Base-by-base conservation (phyloP, 2,888 invertebrate genomes). In the Ferrisia virgata region DNA sequence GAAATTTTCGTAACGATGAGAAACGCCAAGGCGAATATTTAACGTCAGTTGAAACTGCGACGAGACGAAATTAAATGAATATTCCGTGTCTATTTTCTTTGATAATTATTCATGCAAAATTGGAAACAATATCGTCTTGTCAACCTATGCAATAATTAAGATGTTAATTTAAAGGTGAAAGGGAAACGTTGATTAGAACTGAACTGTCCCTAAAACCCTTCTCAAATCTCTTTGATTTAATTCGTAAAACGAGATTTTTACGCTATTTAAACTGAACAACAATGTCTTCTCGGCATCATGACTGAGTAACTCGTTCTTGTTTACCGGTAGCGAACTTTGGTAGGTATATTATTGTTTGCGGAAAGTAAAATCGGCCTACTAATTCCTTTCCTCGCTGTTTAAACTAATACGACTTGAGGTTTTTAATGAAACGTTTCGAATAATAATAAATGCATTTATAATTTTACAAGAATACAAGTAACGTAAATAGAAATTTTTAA, bases 21-120 rank as follows among this genome's bases (percentile, higher is more conserved):
- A 13, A 64, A 25, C 22, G 25, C 28, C 36, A 15, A 76, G 36
- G 36, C 72, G 36, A 36, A 36, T 36, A 36, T 36, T 76, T 76
- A 76, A 36, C 72, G 72, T 36, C 72, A n/a, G 72, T 76, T 33
- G 72, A 36, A 31, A 76, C 72, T 33, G 11, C 72, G 72, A 64
- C 72, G 9, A 36, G 72, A 18, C 72, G 9, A 76, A 76, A 76
- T 76, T 36, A 76, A 76, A 76, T 76, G 72, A 76, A 76, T 76
- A 76, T 76, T 76, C 33, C 36, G 36, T 36, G n/a, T 76, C 31
- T 33, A 33, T 36, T 76, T 76, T 76, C 72, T 36, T 76, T 36
- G 36, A 76, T 76, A 36, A 76, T 76, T 76, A 76, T 76, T 76
- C 36, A 76, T 76, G 72, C 72, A 76, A 76, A 76, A 76, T 36